These are phyloP conservation scores for Silurus asotus DNA, from an alignment of 2,113 vertebrate genomes.

Conservation along the genomic window DNA sequence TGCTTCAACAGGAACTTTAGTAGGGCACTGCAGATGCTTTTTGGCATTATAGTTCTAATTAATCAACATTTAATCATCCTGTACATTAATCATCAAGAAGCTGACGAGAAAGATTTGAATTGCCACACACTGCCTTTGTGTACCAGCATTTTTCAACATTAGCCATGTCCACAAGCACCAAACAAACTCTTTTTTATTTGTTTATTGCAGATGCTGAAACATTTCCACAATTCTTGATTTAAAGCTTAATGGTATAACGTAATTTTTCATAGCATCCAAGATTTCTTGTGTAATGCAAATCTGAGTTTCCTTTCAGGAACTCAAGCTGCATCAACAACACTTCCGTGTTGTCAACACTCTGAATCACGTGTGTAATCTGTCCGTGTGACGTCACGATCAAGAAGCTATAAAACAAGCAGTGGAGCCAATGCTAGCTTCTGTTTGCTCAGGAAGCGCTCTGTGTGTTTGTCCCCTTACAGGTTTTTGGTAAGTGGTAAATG, in stretches of 20 bases:
- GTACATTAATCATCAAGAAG: background rate
- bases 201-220: background rate
- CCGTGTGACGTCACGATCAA: too few species aligned
- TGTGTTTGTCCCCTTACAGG: too few species aligned
- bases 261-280: background rate
- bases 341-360: too few species aligned
- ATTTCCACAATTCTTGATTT: background rate
- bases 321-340: too few species aligned
- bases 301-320: background rate
- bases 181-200: background rate
- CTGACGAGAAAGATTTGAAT: constrained; percentile 11
- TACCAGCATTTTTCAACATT: background rate
- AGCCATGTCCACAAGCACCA: background rate
- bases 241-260: background rate
- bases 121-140: background rate
- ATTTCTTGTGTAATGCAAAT: background rate
- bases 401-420: too few species aligned
- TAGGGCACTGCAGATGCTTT: background rate
- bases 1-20: background rate
- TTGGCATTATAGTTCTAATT: constrained; percentile 6
- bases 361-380: too few species aligned
- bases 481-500: too few species aligned
- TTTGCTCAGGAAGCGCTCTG: too few species aligned
- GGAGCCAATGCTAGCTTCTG: too few species aligned
- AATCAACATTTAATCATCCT: constrained; percentile 5